phyloP scores from a whole-genome alignment of 2,113 vertebrate genomes.

The Aythya baeri region DNA sequence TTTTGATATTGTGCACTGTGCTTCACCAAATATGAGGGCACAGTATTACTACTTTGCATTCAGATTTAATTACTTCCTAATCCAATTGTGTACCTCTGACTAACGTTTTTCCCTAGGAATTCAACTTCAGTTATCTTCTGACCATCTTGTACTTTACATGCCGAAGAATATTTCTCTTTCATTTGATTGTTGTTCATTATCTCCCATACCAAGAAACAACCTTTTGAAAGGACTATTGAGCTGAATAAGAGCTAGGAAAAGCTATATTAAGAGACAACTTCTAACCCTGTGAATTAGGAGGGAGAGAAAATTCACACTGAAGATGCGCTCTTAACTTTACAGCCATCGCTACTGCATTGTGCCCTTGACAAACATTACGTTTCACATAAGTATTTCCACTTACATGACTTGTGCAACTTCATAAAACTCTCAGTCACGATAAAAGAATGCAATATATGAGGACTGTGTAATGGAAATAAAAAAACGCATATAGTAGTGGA shows the following conservation, averaged over 20 bases:
- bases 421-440: background rate
- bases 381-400: background rate
- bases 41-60: background rate
- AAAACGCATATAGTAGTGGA: background rate
- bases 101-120: background rate
- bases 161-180: background rate
- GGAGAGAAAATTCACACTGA: background rate
- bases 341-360: background rate
- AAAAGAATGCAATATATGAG: background rate
- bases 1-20: background rate
- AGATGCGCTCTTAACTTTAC: background rate
- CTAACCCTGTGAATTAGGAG: background rate
- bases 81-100: background rate
- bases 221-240: background rate
- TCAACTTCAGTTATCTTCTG: background rate
- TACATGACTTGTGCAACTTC: background rate
- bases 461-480: background rate
- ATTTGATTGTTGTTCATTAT: background rate
- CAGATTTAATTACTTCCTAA: slow-evolving; percentile 9
- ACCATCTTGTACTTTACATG: background rate
- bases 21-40: background rate
- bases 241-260: background rate
- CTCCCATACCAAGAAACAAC: background rate
- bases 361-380: background rate
- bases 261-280: background rate